phyloP scores from a whole-genome alignment of 30 jellyfish, hydroid and myxozoan species.

The Hydra vulgaris region DNA sequence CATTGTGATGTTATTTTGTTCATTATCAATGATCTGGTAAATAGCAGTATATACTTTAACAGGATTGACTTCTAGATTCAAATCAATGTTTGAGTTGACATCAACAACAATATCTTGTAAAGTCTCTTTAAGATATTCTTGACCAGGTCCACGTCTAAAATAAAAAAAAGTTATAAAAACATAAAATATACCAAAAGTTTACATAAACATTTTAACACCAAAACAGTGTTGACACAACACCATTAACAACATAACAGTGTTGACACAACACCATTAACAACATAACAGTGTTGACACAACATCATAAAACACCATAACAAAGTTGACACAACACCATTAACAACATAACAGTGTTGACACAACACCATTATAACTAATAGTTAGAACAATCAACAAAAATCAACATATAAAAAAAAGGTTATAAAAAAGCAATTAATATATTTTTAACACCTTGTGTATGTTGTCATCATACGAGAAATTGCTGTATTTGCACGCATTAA shows the following conservation, averaged over 20 bases:
- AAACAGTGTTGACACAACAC: not conserved
- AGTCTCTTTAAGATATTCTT: conserved; percentile 72
- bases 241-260: not conserved
- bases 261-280: too few relatives aligned
- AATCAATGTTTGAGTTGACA: conserved; percentile 21
- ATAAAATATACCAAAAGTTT: not conserved
- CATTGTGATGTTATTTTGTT: conserved; percentile 40
- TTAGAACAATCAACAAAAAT: too few relatives aligned
- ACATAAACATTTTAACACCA: not conserved
- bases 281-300: too few relatives aligned
- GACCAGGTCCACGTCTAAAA: conserved; percentile 97
- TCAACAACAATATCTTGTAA: conserved; percentile 65
- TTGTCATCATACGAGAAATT: conserved; percentile 91
- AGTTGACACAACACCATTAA: too few relatives aligned
- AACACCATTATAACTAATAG: too few relatives aligned
- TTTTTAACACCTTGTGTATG: conserved; percentile 64
- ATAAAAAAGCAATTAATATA: not conserved
- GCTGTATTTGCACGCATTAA: conserved; percentile 87
- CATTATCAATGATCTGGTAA: conserved; percentile 21
- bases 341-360: too few relatives aligned
- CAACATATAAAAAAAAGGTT: not conserved
- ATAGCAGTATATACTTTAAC: conserved; percentile 49
- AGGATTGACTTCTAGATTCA: conserved; percentile 71
- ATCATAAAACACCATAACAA: too few relatives aligned
- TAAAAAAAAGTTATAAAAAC: not conserved